Evolutionary conservation across 2,797 vertebrate species (phyloP), one percentile per base, ranked within the genome.

Genomic region (Pelobates cultripes): DNA sequence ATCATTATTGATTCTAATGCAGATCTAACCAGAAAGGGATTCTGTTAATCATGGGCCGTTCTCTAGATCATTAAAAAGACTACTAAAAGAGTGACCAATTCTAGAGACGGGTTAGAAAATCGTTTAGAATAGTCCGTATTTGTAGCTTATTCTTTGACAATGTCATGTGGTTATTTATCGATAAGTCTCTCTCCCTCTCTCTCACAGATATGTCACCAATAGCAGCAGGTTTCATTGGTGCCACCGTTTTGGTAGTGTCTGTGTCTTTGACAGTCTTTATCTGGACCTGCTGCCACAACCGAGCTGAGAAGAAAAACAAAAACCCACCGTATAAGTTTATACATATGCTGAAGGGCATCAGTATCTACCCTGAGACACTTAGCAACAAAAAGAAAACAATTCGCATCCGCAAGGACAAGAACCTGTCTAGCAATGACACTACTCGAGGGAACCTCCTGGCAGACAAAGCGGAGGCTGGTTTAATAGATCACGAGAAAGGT

Each of bases 311-410:
- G 87, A 94, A 95, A 43, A 93, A 93, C 79, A 88, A 93, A 84
- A 89, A 89, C 0, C 95, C 95, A 0, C 95, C 92, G 0, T 96
- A 97, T 88, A 97, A 97, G 91, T 99, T 99, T 90, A 98, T 99
- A 70, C 97, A 99, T 90, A 99, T 99, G 97, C 89, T 99, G 81
- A 99, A 99, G 86, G 97, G 97, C 82, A 97, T 99, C 92, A 99
- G 97, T 86, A 99, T 99, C 89, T 99, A 99, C 86, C 97, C 97
- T 0, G 97, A 99, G 88, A 94, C 96, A 43, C 92, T 99, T 84
- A 97, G 94, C 88, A 91, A 95, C 94, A 96, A 94, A 89, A 97
- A 97, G 90, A 93, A 96, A 84, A 96, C 96, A 3, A 92, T 96
- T 43, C 94, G 94, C 0, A 86, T 96, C 64, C 88, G 89, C 71